phyloP scores from a whole-genome alignment of 1,140 invertebrate species.

The Musca vetustissima region DNA sequence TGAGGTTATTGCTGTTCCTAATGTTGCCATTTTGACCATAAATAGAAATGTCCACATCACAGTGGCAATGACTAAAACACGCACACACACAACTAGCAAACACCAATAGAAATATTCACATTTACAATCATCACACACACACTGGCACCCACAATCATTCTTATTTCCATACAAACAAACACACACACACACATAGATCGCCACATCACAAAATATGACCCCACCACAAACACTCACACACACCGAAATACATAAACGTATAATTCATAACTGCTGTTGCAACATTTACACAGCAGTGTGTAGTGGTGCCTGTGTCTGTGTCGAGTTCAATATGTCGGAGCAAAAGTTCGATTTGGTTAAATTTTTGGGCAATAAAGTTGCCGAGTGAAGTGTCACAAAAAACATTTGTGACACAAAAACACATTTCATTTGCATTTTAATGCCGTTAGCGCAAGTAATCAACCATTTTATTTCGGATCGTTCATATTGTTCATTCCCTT shows the following conservation, averaged over 20 bases:
- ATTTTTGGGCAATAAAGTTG: slow-evolving; percentile 14
- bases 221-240: no score
- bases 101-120: no score
- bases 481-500: not conserved
- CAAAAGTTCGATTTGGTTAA: slow-evolving; percentile 15
- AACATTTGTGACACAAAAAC: slow-evolving; percentile 22
- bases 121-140: no score
- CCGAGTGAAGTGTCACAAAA: slow-evolving; percentile 2
- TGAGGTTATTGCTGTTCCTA: slow-evolving; percentile 2
- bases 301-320: not conserved
- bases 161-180: no score
- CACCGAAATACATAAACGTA: no score
- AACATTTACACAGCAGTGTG: no score
- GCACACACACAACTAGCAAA: no score
- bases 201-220: no score
- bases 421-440: slow-evolving; percentile 24
- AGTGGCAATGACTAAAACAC: not conserved
- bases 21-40: slow-evolving; percentile 18
- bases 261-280: no score
- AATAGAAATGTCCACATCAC: slow-evolving; percentile 21
- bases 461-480: slow-evolving; percentile 14
- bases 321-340: slow-evolving; percentile 15
- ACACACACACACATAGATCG: no score
- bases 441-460: slow-evolving; percentile 23
- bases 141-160: no score